These are phyloP conservation scores for Branchinecta lynchi DNA, from an alignment of 1,140 invertebrate genomes.

Conservation along the genomic window DNA sequence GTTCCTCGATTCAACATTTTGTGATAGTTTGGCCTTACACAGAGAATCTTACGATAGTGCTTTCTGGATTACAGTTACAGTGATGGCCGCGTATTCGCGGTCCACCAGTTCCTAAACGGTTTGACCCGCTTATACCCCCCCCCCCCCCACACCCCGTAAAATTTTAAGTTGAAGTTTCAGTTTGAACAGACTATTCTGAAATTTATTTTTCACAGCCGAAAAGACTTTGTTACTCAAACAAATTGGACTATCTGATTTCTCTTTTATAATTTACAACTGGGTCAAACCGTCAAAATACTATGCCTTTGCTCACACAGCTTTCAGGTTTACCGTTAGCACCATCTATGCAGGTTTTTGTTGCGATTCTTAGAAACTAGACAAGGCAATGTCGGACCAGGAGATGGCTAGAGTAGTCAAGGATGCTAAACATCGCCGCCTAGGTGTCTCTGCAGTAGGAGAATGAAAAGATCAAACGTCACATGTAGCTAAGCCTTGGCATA, in stretches of 20 bases:
- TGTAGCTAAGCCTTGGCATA: background rate
- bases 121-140: background rate
- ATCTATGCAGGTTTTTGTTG: no score
- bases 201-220: background rate
- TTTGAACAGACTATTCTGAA: background rate
- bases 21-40: constrained; percentile 8
- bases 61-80: background rate
- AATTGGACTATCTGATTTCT: background rate
- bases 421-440: background rate
- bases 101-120: constrained; percentile 1
- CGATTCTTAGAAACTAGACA: no score
- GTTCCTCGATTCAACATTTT: constrained; percentile 10
- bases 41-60: background rate
- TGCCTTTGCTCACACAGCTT: background rate
- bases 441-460: background rate
- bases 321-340: no score
- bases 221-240: background rate
- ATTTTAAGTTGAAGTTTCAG: background rate
- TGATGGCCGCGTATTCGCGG: background rate
- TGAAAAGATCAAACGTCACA: background rate
- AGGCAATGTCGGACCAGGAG: background rate
- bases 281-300: background rate
- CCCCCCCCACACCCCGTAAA: background rate
- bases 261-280: background rate
- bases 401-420: background rate